These are phyloP conservation scores for Stylophora pistillata DNA, from an alignment of 64 coral and sea anemone species.

Conservation along the genomic window DNA sequence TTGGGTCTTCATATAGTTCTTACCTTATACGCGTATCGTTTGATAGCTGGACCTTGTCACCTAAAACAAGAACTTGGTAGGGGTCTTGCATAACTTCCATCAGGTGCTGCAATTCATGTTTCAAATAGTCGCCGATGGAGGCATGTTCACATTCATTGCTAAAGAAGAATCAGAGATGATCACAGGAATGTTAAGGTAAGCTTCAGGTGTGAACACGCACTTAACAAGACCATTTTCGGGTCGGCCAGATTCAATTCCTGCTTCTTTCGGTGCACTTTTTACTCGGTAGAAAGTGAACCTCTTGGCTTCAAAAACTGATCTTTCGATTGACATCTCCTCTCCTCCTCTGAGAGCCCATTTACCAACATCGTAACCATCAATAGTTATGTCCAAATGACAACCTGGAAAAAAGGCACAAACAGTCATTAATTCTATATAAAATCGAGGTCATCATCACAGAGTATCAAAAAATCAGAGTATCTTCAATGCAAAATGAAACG, in stretches of 20 bases:
- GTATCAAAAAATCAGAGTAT: too few relatives aligned
- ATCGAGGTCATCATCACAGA: too few relatives aligned
- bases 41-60: not conserved
- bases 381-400: conserved; percentile 29
- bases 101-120: not conserved
- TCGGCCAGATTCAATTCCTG: conserved; percentile 33
- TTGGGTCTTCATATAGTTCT: not conserved
- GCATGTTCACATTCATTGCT: not conserved
- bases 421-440: too few relatives aligned
- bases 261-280: conserved; percentile 16
- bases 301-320: conserved; percentile 18
- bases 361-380: conserved; percentile 36
- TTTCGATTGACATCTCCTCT: conserved; percentile 4
- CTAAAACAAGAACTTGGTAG: not conserved
- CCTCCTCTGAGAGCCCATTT: not conserved
- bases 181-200: not conserved
- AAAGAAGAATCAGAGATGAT: not conserved
- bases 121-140: not conserved
- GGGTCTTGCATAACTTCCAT: not conserved
- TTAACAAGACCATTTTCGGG: conserved; percentile 24
- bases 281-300: conserved; percentile 40
- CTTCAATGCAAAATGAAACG: too few relatives aligned
- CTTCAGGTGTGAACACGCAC: conserved; percentile 43
- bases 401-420: not conserved
- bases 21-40: not conserved